These are phyloP conservation scores for Lasiurus cinereus DNA, from an alignment of 2,113 vertebrate species.

Conservation along the genomic window DNA sequence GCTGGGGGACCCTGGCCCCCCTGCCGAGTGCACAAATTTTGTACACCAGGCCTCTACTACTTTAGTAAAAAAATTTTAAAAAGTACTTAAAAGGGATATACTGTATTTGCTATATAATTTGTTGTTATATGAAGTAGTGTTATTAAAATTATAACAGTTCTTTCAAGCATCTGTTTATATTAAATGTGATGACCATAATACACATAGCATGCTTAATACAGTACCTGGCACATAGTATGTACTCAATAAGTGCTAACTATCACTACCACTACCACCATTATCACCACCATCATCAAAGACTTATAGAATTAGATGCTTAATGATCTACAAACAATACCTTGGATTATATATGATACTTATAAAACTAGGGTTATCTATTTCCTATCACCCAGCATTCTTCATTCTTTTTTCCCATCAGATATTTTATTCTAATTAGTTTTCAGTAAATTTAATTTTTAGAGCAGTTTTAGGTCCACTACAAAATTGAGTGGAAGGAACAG, in stretches of 20 bases:
- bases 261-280: neutral
- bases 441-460: constrained; percentile 6
- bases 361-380: neutral
- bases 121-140: neutral
- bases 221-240: too few species aligned
- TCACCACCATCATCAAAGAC: neutral
- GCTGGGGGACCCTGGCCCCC: too few species aligned
- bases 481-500: neutral
- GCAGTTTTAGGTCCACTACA: neutral
- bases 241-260: neutral
- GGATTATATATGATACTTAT: neutral
- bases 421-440: neutral
- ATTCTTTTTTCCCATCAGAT: neutral
- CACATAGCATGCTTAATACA: neutral
- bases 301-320: neutral
- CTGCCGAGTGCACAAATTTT: too few species aligned
- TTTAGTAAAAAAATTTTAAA: neutral
- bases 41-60: too few species aligned
- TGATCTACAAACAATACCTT: constrained; percentile 37
- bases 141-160: neutral
- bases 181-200: neutral
- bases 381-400: neutral
- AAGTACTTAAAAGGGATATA: neutral
- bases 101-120: neutral
- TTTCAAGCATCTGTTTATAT: constrained; percentile 10